A percentile compares a stretch with the other conserved stretches of the same genome.
These are phyloP conservation scores for Drosophila ogumai DNA, from an alignment of 1,140 invertebrate genomes.

Conservation along the genomic window DNA sequence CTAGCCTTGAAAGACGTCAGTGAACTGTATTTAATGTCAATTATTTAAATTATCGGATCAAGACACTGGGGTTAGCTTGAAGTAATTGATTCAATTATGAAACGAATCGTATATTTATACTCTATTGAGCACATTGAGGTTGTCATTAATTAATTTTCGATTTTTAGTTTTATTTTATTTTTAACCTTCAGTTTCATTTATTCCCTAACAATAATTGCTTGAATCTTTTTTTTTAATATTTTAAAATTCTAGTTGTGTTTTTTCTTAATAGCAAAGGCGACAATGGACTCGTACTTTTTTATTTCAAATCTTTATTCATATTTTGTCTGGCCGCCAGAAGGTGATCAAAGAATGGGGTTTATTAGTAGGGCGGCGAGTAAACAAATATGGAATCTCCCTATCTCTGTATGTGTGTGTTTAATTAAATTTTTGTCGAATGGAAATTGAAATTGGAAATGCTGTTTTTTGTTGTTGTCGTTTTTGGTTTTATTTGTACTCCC, in stretches of 20 bases:
- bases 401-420: constrained; percentile 58
- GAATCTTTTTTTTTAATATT: background rate
- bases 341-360: constrained; percentile 20
- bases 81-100: constrained; percentile 34
- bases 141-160: background rate
- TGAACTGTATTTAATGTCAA: constrained; percentile 24
- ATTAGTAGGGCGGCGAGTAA: constrained; percentile 28
- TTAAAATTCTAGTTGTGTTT: background rate
- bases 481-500: constrained; percentile 2
- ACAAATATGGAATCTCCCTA: constrained; percentile 56
- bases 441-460: constrained; percentile 35
- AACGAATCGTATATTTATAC: constrained; percentile 3
- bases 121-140: background rate
- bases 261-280: background rate
- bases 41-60: constrained; percentile 32
- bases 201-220: background rate
- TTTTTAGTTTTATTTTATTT: too few species aligned
- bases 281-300: background rate
- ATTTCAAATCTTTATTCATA: background rate
- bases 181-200: too few species aligned
- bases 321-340: constrained; percentile 9
- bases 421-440: constrained; percentile 63
- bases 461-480: background rate
- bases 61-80: background rate
- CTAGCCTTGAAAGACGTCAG: constrained; percentile 14